Evolutionary conservation across 2,113 vertebrate genomes (phyloP), one percentile per base, ranked within the genome.

Genomic region (Dasyprocta punctata): DNA sequence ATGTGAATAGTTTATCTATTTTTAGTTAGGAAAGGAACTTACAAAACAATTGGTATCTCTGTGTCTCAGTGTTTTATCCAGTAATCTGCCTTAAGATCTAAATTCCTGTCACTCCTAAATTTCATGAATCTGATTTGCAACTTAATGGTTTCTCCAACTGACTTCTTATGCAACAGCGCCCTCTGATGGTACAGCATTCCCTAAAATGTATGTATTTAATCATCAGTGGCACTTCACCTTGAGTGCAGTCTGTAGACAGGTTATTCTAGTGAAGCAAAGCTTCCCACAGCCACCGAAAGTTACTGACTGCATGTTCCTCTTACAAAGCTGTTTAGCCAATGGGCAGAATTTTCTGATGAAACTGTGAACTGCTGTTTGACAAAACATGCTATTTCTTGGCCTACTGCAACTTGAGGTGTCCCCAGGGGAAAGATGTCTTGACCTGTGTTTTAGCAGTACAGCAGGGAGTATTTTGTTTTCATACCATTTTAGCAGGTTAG

Each of bases 101-200:
- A 85, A 7, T 95, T 86, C 26, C 41, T 8, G 63, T 83, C 16
- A 13, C 83, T 78, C 49, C 71, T 94, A 75, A 92, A 73, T 75
- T 75, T 90, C 80, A 20, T 26, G 36, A 90, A 41, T 92, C 26
- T 87, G n/a, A 20, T 67, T 58, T 63, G 92, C 78, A 95, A 84
- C 7, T 44, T 80, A 54, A 61, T 5, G 6, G 24, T 0, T 49
- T 86, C 22, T 87, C 61, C 19, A 49, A 20, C 78, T 86, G 49
- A 89, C 22, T 61, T 65, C 26, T 98, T 97, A 91, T 89, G 56
- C 83, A 93, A 81, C 26, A 91, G 71, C 38, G 86, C 96, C 94
- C 91, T 94, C 97, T 95, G 73, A 52, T 17, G 94, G 92, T 41
- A 1, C 47, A 80, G 69, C 16, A 41, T 86, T 93, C 89, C 20